A percentile compares a stretch with the other conserved stretches of the same genome.
These are phyloP conservation scores for Hippocampus comes DNA, from an alignment of 2,113 vertebrate genomes.

Conservation along the genomic window DNA sequence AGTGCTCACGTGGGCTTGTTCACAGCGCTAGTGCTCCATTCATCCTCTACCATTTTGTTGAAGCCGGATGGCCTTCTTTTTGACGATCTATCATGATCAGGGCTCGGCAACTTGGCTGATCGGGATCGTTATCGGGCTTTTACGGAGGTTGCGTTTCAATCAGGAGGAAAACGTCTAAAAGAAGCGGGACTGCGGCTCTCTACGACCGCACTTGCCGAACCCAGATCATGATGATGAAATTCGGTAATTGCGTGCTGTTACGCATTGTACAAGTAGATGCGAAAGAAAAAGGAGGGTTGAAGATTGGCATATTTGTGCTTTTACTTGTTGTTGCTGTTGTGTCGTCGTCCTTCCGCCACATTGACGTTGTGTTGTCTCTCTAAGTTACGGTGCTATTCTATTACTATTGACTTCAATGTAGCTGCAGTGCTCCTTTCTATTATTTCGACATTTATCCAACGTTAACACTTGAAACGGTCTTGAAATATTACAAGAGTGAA, in stretches of 20 bases:
- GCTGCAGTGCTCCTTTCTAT: neutral
- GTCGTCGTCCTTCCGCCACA: neutral
- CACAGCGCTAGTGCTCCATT: no score
- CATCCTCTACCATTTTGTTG: no score
- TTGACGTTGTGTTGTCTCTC: neutral
- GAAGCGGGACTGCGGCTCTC: no score
- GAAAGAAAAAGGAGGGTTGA: neutral
- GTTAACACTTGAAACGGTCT: neutral
- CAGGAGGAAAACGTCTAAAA: no score
- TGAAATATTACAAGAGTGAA: neutral
- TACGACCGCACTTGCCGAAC: no score
- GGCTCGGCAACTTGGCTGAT: no score
- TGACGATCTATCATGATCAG: no score
- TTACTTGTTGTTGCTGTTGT: neutral
- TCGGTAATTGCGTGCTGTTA: neutral
- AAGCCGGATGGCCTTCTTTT: no score
- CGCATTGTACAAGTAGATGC: neutral
- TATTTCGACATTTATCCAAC: neutral
- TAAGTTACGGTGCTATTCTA: neutral
- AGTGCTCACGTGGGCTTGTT: no score
- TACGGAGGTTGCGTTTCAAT: no score
- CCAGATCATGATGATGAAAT: no score
- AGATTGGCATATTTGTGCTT: neutral
- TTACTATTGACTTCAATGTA: neutral
- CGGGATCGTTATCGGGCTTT: no score